Evolutionary conservation across 2,888 invertebrate genomes (phyloP).

Genomic region (Microctonus aethiopoides): DNA sequence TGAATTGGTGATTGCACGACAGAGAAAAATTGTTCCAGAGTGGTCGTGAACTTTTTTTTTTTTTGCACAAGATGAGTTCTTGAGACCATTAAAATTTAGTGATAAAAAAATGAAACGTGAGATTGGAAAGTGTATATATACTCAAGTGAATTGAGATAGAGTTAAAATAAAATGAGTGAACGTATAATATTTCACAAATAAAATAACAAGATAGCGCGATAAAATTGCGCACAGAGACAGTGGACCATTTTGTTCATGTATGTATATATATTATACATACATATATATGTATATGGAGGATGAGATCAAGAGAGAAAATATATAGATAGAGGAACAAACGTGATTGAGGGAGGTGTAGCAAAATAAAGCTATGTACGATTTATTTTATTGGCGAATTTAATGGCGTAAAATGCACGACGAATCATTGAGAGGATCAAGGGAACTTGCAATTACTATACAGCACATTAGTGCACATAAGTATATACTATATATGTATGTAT

Average conservation of each 20-base stretch:
- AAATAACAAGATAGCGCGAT: not conserved
- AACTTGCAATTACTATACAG: conserved; percentile 42
- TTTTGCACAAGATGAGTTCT: not conserved
- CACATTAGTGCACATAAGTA: not conserved
- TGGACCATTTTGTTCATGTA: not conserved
- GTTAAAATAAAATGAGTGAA: not conserved
- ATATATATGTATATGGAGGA: not conserved
- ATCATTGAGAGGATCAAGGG: conserved; percentile 41
- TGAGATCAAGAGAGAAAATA: not conserved
- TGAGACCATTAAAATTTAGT: conserved; percentile 41
- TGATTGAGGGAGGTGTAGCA: not conserved
- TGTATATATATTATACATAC: not conserved
- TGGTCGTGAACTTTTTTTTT: not conserved
- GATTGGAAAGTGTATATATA: not conserved
- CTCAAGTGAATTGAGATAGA: not conserved
- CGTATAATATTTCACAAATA: not conserved
- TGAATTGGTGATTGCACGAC: conserved; percentile 12
- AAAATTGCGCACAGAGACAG: not conserved
- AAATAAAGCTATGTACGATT: conserved; percentile 39
- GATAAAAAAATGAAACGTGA: conserved; percentile 12
- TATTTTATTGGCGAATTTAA: conserved; percentile 46
- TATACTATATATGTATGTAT: not conserved
- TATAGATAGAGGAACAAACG: conserved; percentile 29
- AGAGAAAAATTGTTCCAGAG: not conserved
- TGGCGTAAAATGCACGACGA: conserved; percentile 33